Base-by-base conservation (phyloP, 2,797 vertebrate species). In the Mormyrops attenuatus region DNA sequence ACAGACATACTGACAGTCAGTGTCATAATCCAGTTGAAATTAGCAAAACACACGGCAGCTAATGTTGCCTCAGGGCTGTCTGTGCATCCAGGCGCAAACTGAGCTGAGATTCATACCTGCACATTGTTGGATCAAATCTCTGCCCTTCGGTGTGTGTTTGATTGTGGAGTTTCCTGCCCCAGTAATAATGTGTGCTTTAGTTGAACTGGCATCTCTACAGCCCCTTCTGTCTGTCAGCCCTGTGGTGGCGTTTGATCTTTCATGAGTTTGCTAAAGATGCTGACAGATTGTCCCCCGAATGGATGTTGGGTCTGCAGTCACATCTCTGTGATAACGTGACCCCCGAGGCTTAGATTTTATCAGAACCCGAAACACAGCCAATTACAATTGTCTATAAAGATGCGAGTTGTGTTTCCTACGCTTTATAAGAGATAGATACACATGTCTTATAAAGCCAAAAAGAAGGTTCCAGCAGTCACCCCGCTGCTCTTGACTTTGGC, bases 1-100 rank as follows among this genome's bases (percentile, higher is more conserved):
- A 53, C 84, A 52, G 22, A 85, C 47, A 85, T 85, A 26, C 50
- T 53, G 84, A 53, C n/a, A 53, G 84, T 85, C 84, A 85, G 20
- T 2, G 2, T 85, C 38, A 80, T 20, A 80, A n/a, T 80, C 11
- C 73, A 44, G 38, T 20, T n/a, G 13, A 44, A 44, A 1, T 44
- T 44, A 44, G 5, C 11, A 69, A 69, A 69, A 34, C 26, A 73
- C 66, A 73, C 30, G 9, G 3, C 26, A 17, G 30, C 30, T 34
- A 69, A 69, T 38, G 66, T 30, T 34, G 26, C 66, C 30, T 38
- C 26, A 1, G 66, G 66, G 26, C 30, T 38, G 66, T 73, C 30
- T 34, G 30, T 73, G 11, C 30, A 17, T 34, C 30, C 66, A 34
- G 66, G 30, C 11, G 0, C 26, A 69, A 69, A 69, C 63, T 13